Conservation (phyloP, 2,888 invertebrate species). For the Formica aserva region DNA sequence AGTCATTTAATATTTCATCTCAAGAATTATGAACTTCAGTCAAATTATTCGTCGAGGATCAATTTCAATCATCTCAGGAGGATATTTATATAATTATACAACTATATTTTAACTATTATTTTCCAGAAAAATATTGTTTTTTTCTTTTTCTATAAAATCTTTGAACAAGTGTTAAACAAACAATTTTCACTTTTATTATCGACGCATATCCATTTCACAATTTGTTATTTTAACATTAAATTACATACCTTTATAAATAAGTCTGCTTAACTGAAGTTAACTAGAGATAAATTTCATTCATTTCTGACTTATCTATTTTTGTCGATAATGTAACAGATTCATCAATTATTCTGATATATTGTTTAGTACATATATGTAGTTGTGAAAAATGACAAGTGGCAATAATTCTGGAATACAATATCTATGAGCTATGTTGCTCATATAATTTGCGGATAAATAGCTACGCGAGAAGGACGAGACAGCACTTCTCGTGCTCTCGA, state of each 20-base stretch:
- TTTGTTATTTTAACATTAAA: constrained; percentile 10
- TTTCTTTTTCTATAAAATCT: not conserved
- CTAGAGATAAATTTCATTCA: not conserved
- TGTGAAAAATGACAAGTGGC: not conserved
- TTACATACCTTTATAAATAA: not conserved
- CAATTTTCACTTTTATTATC: too few species aligned
- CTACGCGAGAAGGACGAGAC: not conserved
- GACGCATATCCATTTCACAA: not conserved
- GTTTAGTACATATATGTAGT: not conserved
- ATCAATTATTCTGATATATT: not conserved
- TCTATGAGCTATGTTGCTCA: not conserved
- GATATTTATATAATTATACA: not conserved
- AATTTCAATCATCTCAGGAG: not conserved
- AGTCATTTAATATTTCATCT: not conserved
- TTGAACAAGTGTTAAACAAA: not conserved
- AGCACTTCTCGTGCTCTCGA: constrained; percentile 21
- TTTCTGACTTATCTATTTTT: not conserved
- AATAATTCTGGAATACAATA: constrained; percentile 32
- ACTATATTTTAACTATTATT: not conserved
- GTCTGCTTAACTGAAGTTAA: not conserved
- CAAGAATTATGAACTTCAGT: not conserved
- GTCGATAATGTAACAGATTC: not conserved
- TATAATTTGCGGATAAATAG: constrained; percentile 2
- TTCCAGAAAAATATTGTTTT: not conserved
- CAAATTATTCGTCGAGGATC: not conserved